phyloP scores from a whole-genome alignment of 1,140 invertebrate genomes.

The Armadillidium nasatum region DNA sequence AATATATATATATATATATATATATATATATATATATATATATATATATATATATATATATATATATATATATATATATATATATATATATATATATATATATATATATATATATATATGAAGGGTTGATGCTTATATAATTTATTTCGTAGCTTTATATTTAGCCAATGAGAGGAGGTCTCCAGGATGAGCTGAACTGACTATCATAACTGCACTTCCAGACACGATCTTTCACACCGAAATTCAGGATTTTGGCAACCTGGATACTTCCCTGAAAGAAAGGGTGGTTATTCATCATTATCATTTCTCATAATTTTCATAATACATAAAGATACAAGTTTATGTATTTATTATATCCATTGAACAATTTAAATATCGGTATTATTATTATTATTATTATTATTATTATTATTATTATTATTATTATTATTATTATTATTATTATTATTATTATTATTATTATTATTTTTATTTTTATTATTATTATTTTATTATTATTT shows the following conservation, averaged over 20 bases:
- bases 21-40: conserved; percentile 22
- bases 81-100: not conserved
- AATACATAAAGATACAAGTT: too few relatives aligned
- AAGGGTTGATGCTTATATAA: not conserved
- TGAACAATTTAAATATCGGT: too few relatives aligned
- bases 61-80: conserved; percentile 1
- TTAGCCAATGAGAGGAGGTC: conserved; percentile 36
- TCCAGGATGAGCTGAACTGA: conserved; percentile 34
- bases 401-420: too few relatives aligned
- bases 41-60: conserved; percentile 10
- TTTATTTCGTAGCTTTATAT: not conserved
- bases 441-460: too few relatives aligned
- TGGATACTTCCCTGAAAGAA: conserved; percentile 34
- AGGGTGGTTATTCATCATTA: too few relatives aligned
- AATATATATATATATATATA: conserved; percentile 20
- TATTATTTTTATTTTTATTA: too few relatives aligned
- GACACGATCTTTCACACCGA: conserved; percentile 26
- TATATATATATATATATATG: not conserved
- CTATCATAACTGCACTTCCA: conserved; percentile 34
- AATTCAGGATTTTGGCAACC: conserved; percentile 36
- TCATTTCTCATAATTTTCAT: too few relatives aligned
- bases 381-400: too few relatives aligned
- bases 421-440: too few relatives aligned
- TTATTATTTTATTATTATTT: too few relatives aligned
- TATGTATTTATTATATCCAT: too few relatives aligned